phyloP scores from a whole-genome alignment of 2,113 vertebrate species.

The Scortum barcoo region DNA sequence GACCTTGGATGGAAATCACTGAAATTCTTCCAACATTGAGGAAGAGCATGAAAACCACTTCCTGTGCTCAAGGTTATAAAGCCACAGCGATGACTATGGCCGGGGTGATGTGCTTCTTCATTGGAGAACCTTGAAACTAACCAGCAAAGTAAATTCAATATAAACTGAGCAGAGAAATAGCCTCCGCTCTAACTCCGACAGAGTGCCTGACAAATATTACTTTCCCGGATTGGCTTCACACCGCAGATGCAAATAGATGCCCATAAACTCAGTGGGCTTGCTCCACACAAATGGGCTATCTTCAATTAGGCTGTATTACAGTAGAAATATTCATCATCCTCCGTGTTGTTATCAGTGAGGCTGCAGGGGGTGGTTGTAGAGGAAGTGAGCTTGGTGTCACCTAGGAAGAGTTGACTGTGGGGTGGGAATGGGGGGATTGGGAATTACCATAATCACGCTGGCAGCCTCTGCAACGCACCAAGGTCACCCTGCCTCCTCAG shows the following conservation, averaged over 20 bases:
- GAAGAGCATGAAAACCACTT: slow-evolving; percentile 46
- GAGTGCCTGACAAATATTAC: slow-evolving; percentile 18
- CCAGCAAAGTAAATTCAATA: slow-evolving; percentile 29
- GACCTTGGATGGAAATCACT: slow-evolving; percentile 57
- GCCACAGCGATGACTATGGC: slow-evolving; percentile 13
- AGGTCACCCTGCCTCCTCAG: slow-evolving; percentile 73
- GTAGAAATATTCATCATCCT: slow-evolving; percentile 42
- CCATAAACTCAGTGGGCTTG: slow-evolving; percentile 16
- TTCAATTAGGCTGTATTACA: slow-evolving; percentile 45
- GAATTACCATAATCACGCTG: slow-evolving; percentile 74
- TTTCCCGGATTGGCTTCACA: slow-evolving; percentile 10
- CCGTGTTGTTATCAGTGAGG: slow-evolving; percentile 31
- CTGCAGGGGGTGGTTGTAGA: slow-evolving; percentile 33
- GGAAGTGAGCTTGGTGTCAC: slow-evolving; percentile 66
- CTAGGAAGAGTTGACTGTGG: slow-evolving; percentile 50
- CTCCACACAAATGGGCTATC: slow-evolving; percentile 15
- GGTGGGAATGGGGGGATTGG: slow-evolving; percentile 39
- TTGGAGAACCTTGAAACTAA: slow-evolving; percentile 44
- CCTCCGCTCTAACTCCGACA: slow-evolving; percentile 27
- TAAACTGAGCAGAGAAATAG: slow-evolving; percentile 20
- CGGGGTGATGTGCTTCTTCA: slow-evolving; percentile 21
- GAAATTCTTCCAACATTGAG: slow-evolving; percentile 34
- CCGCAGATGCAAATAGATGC: slow-evolving; percentile 11
- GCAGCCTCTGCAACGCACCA: slow-evolving; percentile 69
- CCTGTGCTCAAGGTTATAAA: slow-evolving; percentile 51